Percentiles rank a stretch among this genome's conserved stretches.
Evolutionary conservation across 1,140 invertebrate species (phyloP).

Genomic region (Cydia splendana): DNA sequence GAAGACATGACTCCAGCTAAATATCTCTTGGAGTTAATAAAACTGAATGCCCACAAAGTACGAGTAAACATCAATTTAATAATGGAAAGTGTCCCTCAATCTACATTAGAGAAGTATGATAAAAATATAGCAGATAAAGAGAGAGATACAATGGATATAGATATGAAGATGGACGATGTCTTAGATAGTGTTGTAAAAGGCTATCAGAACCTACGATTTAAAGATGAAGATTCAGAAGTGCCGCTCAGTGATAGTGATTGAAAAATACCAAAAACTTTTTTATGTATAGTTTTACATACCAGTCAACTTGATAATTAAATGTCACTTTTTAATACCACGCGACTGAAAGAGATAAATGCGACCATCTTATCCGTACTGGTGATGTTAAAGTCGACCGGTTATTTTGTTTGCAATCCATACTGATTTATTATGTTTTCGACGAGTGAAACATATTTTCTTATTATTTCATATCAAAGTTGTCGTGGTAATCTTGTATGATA

Average conservation of each 20-base stretch:
- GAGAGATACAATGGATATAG: background rate
- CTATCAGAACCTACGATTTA: background rate
- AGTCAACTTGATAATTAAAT: too few relatives aligned
- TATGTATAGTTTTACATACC: too few relatives aligned
- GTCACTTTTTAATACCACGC: too few relatives aligned
- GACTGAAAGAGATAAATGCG: too few relatives aligned
- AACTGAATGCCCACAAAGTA: background rate
- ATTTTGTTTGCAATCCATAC: too few relatives aligned
- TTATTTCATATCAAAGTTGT: too few relatives aligned
- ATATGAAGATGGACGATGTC: background rate
- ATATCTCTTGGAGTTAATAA: background rate
- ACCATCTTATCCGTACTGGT: too few relatives aligned
- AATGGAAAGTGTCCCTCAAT: background rate
- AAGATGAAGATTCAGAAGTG: conserved; percentile 2
- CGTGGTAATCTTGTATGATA: too few relatives aligned
- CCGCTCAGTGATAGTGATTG: conserved; percentile 21
- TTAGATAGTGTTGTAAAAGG: background rate
- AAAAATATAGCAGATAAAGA: background rate
- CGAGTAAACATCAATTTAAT: background rate
- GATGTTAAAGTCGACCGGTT: too few relatives aligned
- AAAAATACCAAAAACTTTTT: background rate
- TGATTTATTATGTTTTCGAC: too few relatives aligned
- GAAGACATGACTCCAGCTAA: background rate
- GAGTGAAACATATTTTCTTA: too few relatives aligned
- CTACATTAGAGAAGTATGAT: background rate